Conservation (phyloP, 2,888 invertebrate genomes). For the Acanthopleura granulata region DNA sequence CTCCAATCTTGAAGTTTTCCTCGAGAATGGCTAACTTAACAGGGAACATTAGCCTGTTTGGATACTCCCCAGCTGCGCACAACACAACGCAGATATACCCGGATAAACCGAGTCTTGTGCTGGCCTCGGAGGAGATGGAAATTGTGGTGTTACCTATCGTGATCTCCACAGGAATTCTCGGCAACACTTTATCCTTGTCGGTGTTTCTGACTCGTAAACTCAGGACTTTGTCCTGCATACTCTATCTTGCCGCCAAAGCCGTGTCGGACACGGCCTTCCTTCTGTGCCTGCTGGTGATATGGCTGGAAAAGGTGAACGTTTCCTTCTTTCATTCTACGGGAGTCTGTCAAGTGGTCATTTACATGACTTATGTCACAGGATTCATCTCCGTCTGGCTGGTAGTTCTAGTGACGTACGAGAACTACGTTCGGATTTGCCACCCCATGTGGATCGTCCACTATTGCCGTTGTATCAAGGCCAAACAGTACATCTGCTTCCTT, state of each 20-base stretch:
- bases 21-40: too few relatives aligned
- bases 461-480: constrained; percentile 34
- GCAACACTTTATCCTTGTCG: constrained; percentile 81
- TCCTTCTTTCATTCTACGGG: constrained; percentile 69
- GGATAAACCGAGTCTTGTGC: background rate
- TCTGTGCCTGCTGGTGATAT: constrained; percentile 74
- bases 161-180: constrained; percentile 79
- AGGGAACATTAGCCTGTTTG: too few relatives aligned
- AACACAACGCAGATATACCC: background rate
- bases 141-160: constrained; percentile 74
- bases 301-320: constrained; percentile 54
- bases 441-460: constrained; percentile 31
- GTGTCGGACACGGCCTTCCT: constrained; percentile 84
- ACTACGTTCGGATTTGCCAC: constrained; percentile 40
- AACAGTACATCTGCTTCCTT: constrained; percentile 26
- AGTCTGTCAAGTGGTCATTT: constrained; percentile 81
- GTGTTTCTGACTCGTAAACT: constrained; percentile 83
- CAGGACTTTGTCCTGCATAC: constrained; percentile 80
- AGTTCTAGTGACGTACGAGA: constrained; percentile 45
- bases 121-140: constrained; percentile 7
- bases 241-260: constrained; percentile 83
- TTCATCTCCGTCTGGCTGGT: constrained; percentile 48
- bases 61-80: background rate
- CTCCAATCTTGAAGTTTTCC: too few relatives aligned
- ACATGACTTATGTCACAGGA: constrained; percentile 72